phyloP scores from a whole-genome alignment of 2,888 invertebrate species.

The Tenthredo livida region DNA sequence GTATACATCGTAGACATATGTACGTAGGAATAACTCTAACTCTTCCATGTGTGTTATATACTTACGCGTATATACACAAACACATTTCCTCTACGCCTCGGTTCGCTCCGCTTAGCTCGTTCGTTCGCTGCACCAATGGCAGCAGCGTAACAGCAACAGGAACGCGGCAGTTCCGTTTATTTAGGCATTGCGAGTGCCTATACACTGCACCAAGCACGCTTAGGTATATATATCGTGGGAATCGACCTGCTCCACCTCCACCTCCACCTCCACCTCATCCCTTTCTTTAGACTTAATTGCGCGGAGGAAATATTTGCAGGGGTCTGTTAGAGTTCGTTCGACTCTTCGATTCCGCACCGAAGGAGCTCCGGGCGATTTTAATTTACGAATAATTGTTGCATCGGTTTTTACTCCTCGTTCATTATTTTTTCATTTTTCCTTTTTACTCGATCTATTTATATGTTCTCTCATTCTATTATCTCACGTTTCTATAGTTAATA shows the following conservation, averaged over 20 bases:
- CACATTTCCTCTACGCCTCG: background rate
- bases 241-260: slow-evolving; percentile 27
- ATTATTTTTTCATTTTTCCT: background rate
- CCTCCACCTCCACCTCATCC: background rate
- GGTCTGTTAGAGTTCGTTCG: slow-evolving; percentile 16
- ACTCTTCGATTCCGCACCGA: background rate
- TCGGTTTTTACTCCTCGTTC: background rate
- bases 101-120: background rate
- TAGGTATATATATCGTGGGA: slow-evolving; percentile 41
- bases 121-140: slow-evolving; percentile 59
- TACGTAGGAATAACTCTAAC: background rate
- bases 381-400: slow-evolving; percentile 21
- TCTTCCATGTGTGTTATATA: background rate
- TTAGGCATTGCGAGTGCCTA: slow-evolving; percentile 67
- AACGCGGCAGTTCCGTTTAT: slow-evolving; percentile 73
- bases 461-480: background rate
- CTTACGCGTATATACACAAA: background rate
- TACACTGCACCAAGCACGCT: background rate
- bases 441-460: background rate
- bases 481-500: background rate
- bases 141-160: slow-evolving; percentile 22
- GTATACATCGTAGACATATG: background rate
- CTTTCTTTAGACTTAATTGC: slow-evolving; percentile 36
- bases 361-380: slow-evolving; percentile 28
- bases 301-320: slow-evolving; percentile 47